A percentile compares a stretch with the other conserved stretches of the same genome.
Conservation (phyloP, 2,888 invertebrate species). For the Drosophila formosana region DNA sequence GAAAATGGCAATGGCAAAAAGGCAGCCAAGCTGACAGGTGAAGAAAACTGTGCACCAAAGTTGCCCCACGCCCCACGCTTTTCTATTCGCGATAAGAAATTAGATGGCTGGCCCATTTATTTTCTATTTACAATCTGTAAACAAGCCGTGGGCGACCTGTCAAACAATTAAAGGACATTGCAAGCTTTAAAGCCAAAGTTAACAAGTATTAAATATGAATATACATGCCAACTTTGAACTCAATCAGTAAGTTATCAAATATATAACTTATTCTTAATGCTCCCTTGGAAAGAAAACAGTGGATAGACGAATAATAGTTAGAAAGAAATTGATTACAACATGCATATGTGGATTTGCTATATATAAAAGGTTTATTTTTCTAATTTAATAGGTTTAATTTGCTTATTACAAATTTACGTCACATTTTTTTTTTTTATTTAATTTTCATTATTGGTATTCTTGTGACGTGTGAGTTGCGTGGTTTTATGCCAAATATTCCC, state of each 20-base stretch:
- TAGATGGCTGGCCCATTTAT: conserved; percentile 55
- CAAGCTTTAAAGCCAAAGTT: conserved; percentile 15
- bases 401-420: too few relatives aligned
- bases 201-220: not conserved
- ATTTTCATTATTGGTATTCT: too few relatives aligned
- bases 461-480: too few relatives aligned
- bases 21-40: conserved; percentile 62
- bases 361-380: too few relatives aligned
- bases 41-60: conserved; percentile 45
- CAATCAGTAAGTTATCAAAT: not conserved
- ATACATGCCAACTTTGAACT: not conserved
- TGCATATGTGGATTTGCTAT: too few relatives aligned
- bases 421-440: too few relatives aligned
- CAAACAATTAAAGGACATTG: conserved; percentile 45
- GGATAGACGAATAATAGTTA: too few relatives aligned
- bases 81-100: conserved; percentile 52
- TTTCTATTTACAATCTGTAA: conserved; percentile 60
- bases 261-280: too few relatives aligned
- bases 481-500: too few relatives aligned
- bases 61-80: conserved; percentile 8
- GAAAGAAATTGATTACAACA: too few relatives aligned
- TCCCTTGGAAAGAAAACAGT: too few relatives aligned
- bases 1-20: conserved; percentile 59
- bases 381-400: too few relatives aligned
- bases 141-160: conserved; percentile 31